Evolutionary conservation across 2,888 invertebrate genomes (phyloP), one percentile per base, ranked within the genome.

Genomic region (Drosophila greeni): DNA sequence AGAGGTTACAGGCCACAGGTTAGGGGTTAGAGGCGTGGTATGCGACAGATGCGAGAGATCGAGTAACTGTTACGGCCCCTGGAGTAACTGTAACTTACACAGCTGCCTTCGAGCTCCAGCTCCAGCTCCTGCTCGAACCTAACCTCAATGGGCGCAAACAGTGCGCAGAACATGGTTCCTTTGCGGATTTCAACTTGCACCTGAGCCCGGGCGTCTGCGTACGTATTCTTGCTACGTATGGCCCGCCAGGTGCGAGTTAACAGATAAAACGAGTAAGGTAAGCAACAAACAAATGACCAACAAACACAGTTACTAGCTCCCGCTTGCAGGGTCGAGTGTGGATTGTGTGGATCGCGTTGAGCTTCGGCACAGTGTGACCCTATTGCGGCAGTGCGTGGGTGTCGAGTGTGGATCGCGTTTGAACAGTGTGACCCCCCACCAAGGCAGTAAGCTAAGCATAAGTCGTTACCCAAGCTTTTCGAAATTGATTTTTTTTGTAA

Each of bases 81-180:
- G 45, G 12, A 12, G 31, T 56, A 60, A 55, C 56, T 55, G 53
- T 16, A 59, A 82, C 81, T 82, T 80, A 77, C 83, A 52, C 76
- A 36, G 49, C 57, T 53, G 51, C 48, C 36, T 37, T 58, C 48
- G 48, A 37, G 36, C 36, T 56, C 61, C 45, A 76, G 58, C 29
- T 56, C 62, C 61, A 77, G 68, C 61, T 59, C 60, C 66, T 75
- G 68, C 61, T 66, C 76, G 57, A 40, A 43, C 57, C 55, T 73
- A 78, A 76, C 80, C 84, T 84, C 66, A 52, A 73, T 66, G 14
- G 8, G 51, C 26, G 47, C 43, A 3, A 59, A 52, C 14, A 57
- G 56, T 9, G 70, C 42, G 57, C 83, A 79, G 40, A 58, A 48
- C 59, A 60, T 60, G n/a, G 2, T 29, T 31, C 11, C 29, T 29